Evolutionary conservation across 1,140 invertebrate species (phyloP).

Genomic region (Vanessa atalanta): DNA sequence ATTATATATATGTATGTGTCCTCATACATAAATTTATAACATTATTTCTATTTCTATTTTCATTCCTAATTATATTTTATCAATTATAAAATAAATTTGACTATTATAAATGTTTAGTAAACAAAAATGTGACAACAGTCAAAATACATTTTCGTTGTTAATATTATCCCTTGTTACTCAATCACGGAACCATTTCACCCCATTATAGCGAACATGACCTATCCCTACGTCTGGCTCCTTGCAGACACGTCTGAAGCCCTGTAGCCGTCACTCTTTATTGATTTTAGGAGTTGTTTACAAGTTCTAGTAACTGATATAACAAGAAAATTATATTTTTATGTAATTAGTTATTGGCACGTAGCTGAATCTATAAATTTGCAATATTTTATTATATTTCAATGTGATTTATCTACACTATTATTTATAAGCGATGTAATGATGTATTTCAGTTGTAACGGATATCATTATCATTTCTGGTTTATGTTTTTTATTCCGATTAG

Average conservation of each 20-base stretch:
- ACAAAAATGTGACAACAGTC: neutral
- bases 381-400: neutral
- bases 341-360: neutral
- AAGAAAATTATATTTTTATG: neutral
- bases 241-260: conserved; percentile 42
- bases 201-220: conserved; percentile 52
- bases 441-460: too few species aligned
- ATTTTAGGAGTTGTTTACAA: conserved; percentile 37
- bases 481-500: too few species aligned
- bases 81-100: too few species aligned
- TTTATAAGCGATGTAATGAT: too few species aligned
- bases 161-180: conserved; percentile 9
- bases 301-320: conserved; percentile 14
- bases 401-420: too few species aligned
- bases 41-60: too few species aligned
- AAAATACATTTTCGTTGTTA: neutral
- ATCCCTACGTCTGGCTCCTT: conserved; percentile 60
- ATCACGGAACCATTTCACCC: conserved; percentile 25
- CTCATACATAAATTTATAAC: too few species aligned
- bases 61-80: too few species aligned
- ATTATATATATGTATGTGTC: too few species aligned
- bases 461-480: too few species aligned
- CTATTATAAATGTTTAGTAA: too few species aligned
- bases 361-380: neutral
- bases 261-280: conserved; percentile 27